phyloP scores from a whole-genome alignment of 2,113 vertebrate species.

The Xenopus laevis region DNA sequence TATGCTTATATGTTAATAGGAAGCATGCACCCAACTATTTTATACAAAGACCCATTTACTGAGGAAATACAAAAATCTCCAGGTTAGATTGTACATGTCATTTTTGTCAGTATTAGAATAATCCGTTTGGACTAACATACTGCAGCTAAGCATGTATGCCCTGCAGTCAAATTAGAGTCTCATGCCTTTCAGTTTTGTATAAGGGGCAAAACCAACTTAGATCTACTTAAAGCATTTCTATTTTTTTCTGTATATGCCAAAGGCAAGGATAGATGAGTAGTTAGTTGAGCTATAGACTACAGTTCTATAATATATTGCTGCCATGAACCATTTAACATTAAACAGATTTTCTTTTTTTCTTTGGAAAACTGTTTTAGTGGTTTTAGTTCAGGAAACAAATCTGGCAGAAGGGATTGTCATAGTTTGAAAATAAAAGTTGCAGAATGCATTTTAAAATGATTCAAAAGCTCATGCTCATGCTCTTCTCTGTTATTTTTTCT shows the following conservation, averaged over 20 bases:
- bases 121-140: constrained; percentile 27
- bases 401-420: neutral
- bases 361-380: neutral
- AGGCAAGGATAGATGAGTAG: constrained; percentile 7
- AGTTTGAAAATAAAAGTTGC: constrained; percentile 35
- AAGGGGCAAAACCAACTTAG: constrained; percentile 46
- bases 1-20: too few relatives aligned
- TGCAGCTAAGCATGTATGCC: constrained; percentile 44
- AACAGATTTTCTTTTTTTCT: neutral
- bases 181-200: constrained; percentile 44
- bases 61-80: constrained; percentile 40
- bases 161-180: constrained; percentile 48
- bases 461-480: too few relatives aligned
- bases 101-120: constrained; percentile 38
- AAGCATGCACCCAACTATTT: too few relatives aligned
- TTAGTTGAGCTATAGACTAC: neutral
- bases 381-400: neutral
- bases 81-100: constrained; percentile 50
- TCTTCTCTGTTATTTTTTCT: too few relatives aligned
- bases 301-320: neutral
- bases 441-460: too few relatives aligned
- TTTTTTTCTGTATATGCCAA: constrained; percentile 32
- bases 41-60: too few relatives aligned
- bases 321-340: neutral
- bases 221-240: constrained; percentile 50